A percentile compares a stretch with the other conserved stretches of the same genome.
phyloP scores from a whole-genome alignment of 2,113 vertebrate genomes.

The Amblyopsis rosae region DNA sequence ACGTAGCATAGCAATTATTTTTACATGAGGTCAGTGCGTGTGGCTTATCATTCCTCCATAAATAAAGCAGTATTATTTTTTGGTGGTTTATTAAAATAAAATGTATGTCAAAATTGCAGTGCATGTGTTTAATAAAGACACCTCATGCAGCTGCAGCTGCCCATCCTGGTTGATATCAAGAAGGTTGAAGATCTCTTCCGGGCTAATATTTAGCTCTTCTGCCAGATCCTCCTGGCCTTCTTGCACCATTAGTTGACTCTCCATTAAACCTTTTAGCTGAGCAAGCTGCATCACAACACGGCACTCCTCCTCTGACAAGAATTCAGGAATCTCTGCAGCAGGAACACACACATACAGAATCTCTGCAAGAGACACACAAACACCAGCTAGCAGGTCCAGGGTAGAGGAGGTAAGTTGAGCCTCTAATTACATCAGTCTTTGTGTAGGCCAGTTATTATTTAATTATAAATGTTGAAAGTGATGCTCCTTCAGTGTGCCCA shows the following conservation, averaged over 20 bases:
- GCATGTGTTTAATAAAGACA: constrained; percentile 39
- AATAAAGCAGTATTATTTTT: too few species aligned
- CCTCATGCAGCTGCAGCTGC: constrained; percentile 93
- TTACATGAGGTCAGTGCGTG: too few species aligned
- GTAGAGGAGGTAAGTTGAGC: too few species aligned
- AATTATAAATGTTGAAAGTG: too few species aligned
- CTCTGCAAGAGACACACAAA: background rate
- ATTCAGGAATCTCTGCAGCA: constrained; percentile 87
- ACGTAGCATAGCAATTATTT: too few species aligned
- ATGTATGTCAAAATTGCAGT: too few species aligned
- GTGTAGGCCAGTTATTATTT: too few species aligned
- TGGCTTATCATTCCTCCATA: too few species aligned
- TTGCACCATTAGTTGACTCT: constrained; percentile 88
- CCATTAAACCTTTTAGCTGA: constrained; percentile 77
- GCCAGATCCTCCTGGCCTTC: constrained; percentile 91
- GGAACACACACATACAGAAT: constrained; percentile 10
- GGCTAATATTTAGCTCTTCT: constrained; percentile 89
- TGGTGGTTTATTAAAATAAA: too few species aligned
- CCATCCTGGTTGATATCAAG: constrained; percentile 95
- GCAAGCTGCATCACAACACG: constrained; percentile 83
- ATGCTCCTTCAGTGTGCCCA: too few species aligned
- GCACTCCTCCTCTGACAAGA: constrained; percentile 91
- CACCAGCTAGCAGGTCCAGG: background rate
- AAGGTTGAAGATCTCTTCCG: constrained; percentile 93
- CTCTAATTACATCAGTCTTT: too few species aligned